Evolutionary conservation across 2,888 invertebrate genomes (phyloP).

Genomic region (Limnephilus lunatus): DNA sequence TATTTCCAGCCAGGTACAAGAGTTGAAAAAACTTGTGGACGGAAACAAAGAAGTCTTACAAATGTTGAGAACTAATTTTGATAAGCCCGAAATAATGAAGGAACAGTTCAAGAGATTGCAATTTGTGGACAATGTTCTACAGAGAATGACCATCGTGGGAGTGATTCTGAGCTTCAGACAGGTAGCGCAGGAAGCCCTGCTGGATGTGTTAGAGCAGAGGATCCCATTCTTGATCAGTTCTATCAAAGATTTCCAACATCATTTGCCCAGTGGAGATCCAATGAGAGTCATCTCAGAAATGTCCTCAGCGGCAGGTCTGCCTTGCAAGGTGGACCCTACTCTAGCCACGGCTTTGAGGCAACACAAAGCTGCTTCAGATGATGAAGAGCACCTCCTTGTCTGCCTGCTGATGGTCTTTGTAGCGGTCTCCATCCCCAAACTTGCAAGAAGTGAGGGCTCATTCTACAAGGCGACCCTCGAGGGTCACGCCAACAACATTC

Average conservation of each 20-base stretch:
- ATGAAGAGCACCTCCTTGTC: constrained; percentile 94
- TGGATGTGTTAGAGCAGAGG: constrained; percentile 94
- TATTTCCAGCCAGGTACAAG: constrained; percentile 97
- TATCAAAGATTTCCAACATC: constrained; percentile 95
- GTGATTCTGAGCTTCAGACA: constrained; percentile 97
- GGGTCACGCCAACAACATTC: constrained; percentile 99
- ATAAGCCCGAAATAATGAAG: constrained; percentile 98
- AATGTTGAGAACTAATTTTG: constrained; percentile 95
- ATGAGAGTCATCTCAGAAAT: constrained; percentile 96
- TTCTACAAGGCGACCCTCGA: constrained; percentile 91
- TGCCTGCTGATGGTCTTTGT: constrained; percentile 99
- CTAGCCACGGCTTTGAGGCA: constrained; percentile 92
- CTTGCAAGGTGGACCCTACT: constrained; percentile 96
- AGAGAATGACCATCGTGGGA: constrained; percentile 98
- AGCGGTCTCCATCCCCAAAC: constrained; percentile 96
- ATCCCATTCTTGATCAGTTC: constrained; percentile 98
- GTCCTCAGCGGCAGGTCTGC: constrained; percentile 96
- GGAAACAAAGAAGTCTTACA: constrained; percentile 95
- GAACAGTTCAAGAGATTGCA: constrained; percentile 94
- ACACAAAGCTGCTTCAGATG: constrained; percentile 91
- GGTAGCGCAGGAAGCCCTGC: constrained; percentile 94
- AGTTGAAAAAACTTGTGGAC: constrained; percentile 93
- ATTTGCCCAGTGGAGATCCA: constrained; percentile 92
- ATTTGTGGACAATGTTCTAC: constrained; percentile 95
- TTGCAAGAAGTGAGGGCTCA: constrained; percentile 93